Percentiles rank a stretch among this genome's conserved stretches.
These are phyloP conservation scores for Drymodes brunneopygia DNA, from an alignment of 2,113 vertebrate genomes.

Conservation along the genomic window DNA sequence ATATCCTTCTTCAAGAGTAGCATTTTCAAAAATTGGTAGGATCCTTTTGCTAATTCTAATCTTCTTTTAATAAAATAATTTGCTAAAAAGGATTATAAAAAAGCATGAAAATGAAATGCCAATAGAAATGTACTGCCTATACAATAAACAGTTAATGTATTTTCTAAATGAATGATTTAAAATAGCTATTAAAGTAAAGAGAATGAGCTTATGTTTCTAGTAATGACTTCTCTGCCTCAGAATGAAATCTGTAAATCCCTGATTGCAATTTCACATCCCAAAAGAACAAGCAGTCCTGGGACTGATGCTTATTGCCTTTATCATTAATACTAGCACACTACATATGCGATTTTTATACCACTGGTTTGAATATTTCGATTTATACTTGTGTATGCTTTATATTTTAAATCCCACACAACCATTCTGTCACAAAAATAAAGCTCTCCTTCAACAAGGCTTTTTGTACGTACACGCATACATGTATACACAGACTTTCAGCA, in stretches of 20 bases:
- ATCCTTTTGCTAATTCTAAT: constrained; percentile 58
- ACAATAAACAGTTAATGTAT: constrained; percentile 79
- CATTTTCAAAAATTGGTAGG: constrained; percentile 60
- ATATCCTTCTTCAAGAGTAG: constrained; percentile 55
- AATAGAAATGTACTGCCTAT: constrained; percentile 55
- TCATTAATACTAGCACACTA: constrained; percentile 48
- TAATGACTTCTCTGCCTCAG: constrained; percentile 83
- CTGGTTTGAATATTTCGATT: constrained; percentile 66
- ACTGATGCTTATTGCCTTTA: constrained; percentile 63
- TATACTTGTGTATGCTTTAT: constrained; percentile 62
- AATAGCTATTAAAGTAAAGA: constrained; percentile 81
- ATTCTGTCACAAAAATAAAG: constrained; percentile 54
- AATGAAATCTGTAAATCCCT: constrained; percentile 83
- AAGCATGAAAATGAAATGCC: constrained; percentile 54
- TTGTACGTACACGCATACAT: constrained; percentile 36
- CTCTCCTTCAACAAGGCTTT: constrained; percentile 32
- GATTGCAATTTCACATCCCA: constrained; percentile 77
- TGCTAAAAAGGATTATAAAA: constrained; percentile 60
- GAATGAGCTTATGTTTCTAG: constrained; percentile 82
- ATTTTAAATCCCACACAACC: constrained; percentile 62
- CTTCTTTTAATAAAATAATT: constrained; percentile 70
- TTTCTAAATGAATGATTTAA: constrained; percentile 83
- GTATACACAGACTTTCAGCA: constrained; percentile 64
- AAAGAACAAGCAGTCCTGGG: constrained; percentile 72
- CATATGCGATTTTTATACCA: constrained; percentile 61